phyloP scores from a whole-genome alignment of 2,888 invertebrate species.

The Leucoma salicis region DNA sequence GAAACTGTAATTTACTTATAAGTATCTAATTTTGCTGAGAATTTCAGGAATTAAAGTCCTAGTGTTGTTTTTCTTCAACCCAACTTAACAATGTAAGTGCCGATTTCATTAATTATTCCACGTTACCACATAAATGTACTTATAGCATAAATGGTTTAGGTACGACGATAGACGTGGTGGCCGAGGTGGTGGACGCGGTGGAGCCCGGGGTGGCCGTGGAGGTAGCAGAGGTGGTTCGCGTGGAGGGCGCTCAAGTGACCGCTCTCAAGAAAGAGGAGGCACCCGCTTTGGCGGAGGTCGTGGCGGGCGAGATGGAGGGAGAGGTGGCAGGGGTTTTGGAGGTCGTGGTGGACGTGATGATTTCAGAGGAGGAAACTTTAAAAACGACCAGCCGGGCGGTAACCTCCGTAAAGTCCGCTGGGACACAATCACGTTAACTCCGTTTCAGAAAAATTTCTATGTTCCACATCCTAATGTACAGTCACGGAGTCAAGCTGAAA shows the following conservation, averaged over 20 bases:
- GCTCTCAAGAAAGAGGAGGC: conserved; percentile 69
- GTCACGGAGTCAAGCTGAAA: conserved; percentile 84
- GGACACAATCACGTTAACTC: conserved; percentile 90
- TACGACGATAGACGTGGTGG: conserved; percentile 80
- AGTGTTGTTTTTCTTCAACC: too few relatives aligned
- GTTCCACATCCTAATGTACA: conserved; percentile 89
- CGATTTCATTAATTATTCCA: neutral
- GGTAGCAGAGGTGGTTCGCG: conserved; percentile 60
- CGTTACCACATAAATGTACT: neutral
- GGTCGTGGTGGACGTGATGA: conserved; percentile 66
- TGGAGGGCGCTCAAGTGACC: conserved; percentile 63
- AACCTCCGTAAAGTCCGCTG: conserved; percentile 92
- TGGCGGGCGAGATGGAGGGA: conserved; percentile 51
- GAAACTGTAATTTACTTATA: conserved; percentile 4
- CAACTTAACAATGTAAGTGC: neutral
- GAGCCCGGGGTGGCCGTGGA: conserved; percentile 57
- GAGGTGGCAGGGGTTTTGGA: conserved; percentile 59
- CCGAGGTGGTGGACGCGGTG: conserved; percentile 55
- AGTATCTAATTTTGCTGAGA: neutral
- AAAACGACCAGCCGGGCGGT: conserved; percentile 88
- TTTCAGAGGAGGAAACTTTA: conserved; percentile 69
- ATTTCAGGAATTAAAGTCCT: neutral
- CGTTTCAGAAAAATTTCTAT: conserved; percentile 97
- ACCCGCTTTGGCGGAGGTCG: conserved; percentile 52
- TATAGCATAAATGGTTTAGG: conserved; percentile 45